Percentiles rank a stretch among this genome's conserved stretches.
Evolutionary conservation across 1,140 invertebrate species (phyloP).

Genomic region (Drosophila funebris): DNA sequence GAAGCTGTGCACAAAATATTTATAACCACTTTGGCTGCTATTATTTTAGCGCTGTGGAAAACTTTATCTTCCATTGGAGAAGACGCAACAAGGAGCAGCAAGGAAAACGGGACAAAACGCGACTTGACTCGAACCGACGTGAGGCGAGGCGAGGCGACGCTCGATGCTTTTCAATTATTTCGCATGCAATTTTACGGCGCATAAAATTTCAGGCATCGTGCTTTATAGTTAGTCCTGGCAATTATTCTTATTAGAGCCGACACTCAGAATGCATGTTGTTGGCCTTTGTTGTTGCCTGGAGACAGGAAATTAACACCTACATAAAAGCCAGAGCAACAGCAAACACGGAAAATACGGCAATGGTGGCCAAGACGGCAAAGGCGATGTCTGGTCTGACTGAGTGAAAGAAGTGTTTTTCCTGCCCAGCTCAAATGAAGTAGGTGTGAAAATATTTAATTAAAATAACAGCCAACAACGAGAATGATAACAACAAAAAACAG

Average conservation of each 20-base stretch:
- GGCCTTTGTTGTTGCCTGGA: slow-evolving; percentile 24
- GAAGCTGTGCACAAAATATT: slow-evolving; percentile 70
- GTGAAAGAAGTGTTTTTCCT: slow-evolving; percentile 9
- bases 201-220: slow-evolving; percentile 60
- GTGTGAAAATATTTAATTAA: slow-evolving; percentile 83
- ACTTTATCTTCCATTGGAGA: slow-evolving; percentile 57
- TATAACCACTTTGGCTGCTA: slow-evolving; percentile 80
- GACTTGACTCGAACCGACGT: slow-evolving; percentile 19
- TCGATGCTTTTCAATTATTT: slow-evolving; percentile 80
- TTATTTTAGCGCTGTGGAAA: slow-evolving; percentile 68
- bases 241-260: slow-evolving; percentile 74
- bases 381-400: background rate
- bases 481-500: slow-evolving; percentile 27
- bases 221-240: slow-evolving; percentile 69
- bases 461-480: slow-evolving; percentile 70
- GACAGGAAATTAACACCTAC: slow-evolving; percentile 77
- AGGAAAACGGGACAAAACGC: slow-evolving; percentile 51
- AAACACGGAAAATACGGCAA: too few relatives aligned
- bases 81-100: slow-evolving; percentile 33
- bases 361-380: slow-evolving; percentile 12
- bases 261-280: slow-evolving; percentile 21
- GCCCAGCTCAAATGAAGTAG: slow-evolving; percentile 60
- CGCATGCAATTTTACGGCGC: slow-evolving; percentile 75
- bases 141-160: slow-evolving; percentile 51
- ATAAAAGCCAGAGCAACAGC: slow-evolving; percentile 30